These are phyloP conservation scores for Scrobipalpa atriplicella DNA, from an alignment of 2,888 invertebrate species.

Conservation along the genomic window DNA sequence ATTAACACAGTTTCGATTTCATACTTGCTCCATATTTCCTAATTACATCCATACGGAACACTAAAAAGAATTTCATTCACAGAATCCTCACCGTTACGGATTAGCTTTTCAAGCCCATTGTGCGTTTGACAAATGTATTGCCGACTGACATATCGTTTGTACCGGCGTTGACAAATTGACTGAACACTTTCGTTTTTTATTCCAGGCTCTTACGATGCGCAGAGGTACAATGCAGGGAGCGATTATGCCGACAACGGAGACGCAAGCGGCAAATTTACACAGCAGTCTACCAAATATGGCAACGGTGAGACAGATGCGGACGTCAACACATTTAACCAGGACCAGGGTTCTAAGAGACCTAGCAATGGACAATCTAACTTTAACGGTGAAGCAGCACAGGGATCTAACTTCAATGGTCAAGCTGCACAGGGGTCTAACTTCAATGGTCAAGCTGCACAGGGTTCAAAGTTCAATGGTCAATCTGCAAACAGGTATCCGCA, in stretches of 20 bases:
- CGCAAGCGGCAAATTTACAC: slow-evolving; percentile 54
- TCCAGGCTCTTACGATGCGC: slow-evolving; percentile 76
- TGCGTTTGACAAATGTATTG: slow-evolving; percentile 65
- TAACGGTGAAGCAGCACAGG: slow-evolving; percentile 22
- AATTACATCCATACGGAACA: slow-evolving; percentile 28
- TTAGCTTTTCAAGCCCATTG: slow-evolving; percentile 54
- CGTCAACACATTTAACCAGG: slow-evolving; percentile 56
- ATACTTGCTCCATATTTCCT: slow-evolving; percentile 22
- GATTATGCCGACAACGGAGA: slow-evolving; percentile 62
- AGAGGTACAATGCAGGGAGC: slow-evolving; percentile 69
- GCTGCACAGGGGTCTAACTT: slow-evolving; percentile 11
- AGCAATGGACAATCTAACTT: slow-evolving; percentile 19
- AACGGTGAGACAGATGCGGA: slow-evolving; percentile 51
- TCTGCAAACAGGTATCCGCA: slow-evolving; percentile 12
- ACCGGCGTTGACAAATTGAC: slow-evolving; percentile 66
- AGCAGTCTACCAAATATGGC: slow-evolving; percentile 55
- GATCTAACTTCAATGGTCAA: slow-evolving; percentile 16
- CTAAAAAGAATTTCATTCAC: slow-evolving; percentile 45
- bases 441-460: slow-evolving; percentile 24
- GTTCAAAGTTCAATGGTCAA: slow-evolving; percentile 18
- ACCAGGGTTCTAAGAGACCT: slow-evolving; percentile 47
- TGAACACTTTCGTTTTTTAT: slow-evolving; percentile 76
- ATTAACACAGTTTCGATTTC: slow-evolving; percentile 16
- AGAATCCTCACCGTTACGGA: slow-evolving; percentile 48
- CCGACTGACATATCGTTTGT: slow-evolving; percentile 54